Base-by-base conservation (phyloP, 2,113 vertebrate genomes). In the Rhinichthys klamathensis region DNA sequence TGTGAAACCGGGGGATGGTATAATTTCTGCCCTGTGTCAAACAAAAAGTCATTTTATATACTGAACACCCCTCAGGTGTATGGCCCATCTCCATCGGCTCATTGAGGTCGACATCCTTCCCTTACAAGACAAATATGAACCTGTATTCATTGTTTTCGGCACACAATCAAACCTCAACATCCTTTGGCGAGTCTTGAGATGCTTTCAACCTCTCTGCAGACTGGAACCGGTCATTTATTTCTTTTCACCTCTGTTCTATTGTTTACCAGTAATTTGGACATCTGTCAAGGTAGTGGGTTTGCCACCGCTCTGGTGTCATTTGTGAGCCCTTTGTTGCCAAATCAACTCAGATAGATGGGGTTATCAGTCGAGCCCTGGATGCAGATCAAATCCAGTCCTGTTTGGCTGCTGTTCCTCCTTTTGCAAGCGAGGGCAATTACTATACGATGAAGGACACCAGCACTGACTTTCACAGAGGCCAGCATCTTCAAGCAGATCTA, bases 191-290 rank as follows among this genome's bases (percentile, higher is more conserved):
- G 74, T 84, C 67, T n/a, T 73, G 58, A 69, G 82, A n/a, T n/a
- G 79, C 83, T 63, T 44, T 32, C 73, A 80, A 83, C 83, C 86
- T 89, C 86, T 85, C 30, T 51, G 69, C 56, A 46, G 85, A 61
- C 82, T 58, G 70, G 61, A 58, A 77, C 82, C 60, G 81, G 87
- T 88, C 89, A 92, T 93, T 93, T 92, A 89, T 92, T 92, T 90
- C 82, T 86, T 84, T 87, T 44, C 54, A 61, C 87, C 82, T 80
- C 72, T 85, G 88, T 89, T 63, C 49, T 75, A 85, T 85, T 92
- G 90, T 93, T 91, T 93, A 90, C 91, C 90, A 91, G 89, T 92
- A 89, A 92, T 91, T 91, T 93, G 92, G 93, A 92, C 90, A 92
- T 93, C 92, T 92, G 92, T 93, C 92, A 92, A 90, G 87, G 87